Percentiles rank a stretch among this genome's conserved stretches.
Conservation (phyloP, 2,797 vertebrate species). For the Cossypha niveicapilla region DNA sequence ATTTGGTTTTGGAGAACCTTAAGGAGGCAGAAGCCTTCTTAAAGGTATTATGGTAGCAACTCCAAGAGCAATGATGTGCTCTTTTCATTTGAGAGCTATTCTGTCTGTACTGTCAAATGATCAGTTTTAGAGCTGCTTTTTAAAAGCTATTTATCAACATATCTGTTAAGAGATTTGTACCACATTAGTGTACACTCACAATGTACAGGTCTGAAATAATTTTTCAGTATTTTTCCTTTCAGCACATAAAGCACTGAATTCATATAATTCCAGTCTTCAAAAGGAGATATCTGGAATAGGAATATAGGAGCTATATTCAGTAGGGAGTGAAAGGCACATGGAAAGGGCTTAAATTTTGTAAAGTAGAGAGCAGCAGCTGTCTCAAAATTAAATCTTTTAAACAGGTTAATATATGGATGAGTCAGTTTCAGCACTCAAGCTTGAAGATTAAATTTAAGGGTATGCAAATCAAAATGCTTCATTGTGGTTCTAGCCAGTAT, state of each 20-base stretch:
- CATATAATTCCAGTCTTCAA: neutral
- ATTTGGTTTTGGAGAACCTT: neutral
- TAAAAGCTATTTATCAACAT: neutral
- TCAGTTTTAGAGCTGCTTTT: neutral
- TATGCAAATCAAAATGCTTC: neutral
- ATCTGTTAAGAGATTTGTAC: neutral
- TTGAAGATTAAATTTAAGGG: neutral
- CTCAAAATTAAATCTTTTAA: constrained; percentile 26
- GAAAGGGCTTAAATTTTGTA: neutral
- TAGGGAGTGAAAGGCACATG: neutral
- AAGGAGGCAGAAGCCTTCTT: neutral
- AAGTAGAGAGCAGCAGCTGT: neutral
- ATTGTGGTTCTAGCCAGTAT: neutral
- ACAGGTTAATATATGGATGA: neutral
- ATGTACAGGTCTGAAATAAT: neutral
- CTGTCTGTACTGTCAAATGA: neutral
- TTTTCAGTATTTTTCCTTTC: neutral
- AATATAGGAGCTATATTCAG: neutral
- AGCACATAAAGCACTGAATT: neutral
- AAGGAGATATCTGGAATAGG: neutral
- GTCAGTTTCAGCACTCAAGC: neutral
- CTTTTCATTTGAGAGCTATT: neutral
- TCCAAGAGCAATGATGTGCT: neutral
- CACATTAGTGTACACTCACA: neutral
- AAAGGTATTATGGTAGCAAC: neutral